Evolutionary conservation across 2,888 invertebrate genomes (phyloP).

Genomic region (Lissocephala sabroskyi): DNA sequence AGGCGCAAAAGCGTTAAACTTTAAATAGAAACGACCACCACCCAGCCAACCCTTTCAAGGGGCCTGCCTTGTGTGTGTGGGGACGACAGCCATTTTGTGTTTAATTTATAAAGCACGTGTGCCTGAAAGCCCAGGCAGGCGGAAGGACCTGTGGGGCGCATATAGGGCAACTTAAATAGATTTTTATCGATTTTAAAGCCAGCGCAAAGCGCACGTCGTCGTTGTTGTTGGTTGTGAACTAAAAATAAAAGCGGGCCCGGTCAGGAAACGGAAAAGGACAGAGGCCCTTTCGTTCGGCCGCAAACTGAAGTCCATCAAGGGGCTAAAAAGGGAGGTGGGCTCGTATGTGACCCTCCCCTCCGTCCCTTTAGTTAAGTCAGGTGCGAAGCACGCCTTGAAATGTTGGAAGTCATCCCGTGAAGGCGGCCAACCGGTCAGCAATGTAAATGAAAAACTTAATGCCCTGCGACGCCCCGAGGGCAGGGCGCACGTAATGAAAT

Average conservation of each 20-base stretch:
- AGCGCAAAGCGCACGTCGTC: too few species aligned
- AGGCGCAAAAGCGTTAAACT: constrained; percentile 26
- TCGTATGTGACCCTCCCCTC: too few species aligned
- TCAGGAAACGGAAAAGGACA: constrained; percentile 1
- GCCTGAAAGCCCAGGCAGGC: constrained; percentile 21
- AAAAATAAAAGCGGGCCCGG: constrained; percentile 43
- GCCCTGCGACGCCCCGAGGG: constrained; percentile 17
- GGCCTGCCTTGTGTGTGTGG: constrained; percentile 4
- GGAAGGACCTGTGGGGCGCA: constrained; percentile 16
- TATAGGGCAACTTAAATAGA: constrained; percentile 48
- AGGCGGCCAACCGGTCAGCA: constrained; percentile 26
- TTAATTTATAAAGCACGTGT: constrained; percentile 55
- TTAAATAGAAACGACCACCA: constrained; percentile 39
- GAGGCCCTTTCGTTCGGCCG: not conserved
- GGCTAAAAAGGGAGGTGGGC: too few species aligned
- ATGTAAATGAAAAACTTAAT: constrained; percentile 54
- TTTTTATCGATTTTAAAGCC: constrained; percentile 58
- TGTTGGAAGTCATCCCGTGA: constrained; percentile 47
- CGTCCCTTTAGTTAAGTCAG: too few species aligned
- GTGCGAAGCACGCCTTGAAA: constrained; percentile 53
- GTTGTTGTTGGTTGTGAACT: constrained; percentile 28
- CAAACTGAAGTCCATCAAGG: not conserved
- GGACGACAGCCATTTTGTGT: constrained; percentile 44
- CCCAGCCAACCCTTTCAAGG: constrained; percentile 1
- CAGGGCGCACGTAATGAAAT: too few species aligned